A percentile compares a stretch with the other conserved stretches of the same genome.
Evolutionary conservation across 2,888 invertebrate species (phyloP).

Genomic region (Mimumesa dahlbomi): DNA sequence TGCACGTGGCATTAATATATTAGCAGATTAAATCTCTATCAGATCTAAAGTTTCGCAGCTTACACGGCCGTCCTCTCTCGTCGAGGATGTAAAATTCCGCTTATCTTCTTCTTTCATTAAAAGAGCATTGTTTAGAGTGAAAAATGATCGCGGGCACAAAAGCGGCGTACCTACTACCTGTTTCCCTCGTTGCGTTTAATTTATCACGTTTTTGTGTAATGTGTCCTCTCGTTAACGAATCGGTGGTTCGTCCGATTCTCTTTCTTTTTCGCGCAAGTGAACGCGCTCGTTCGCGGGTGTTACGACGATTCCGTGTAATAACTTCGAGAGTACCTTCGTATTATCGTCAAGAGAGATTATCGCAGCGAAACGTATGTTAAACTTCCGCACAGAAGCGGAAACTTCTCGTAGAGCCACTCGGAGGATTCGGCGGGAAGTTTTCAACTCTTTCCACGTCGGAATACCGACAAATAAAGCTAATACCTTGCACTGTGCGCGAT

Average conservation of each 20-base stretch:
- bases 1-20: conserved; percentile 28
- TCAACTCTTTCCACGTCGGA: conserved; percentile 18
- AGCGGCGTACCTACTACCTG: background rate
- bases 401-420: conserved; percentile 1
- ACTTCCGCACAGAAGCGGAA: conserved; percentile 6
- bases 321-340: conserved; percentile 20
- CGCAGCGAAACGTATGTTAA: conserved; percentile 11
- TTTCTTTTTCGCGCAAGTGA: background rate
- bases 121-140: background rate
- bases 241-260: too few species aligned
- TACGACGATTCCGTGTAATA: conserved; percentile 23
- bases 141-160: background rate
- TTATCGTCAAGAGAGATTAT: background rate
- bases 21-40: conserved; percentile 31
- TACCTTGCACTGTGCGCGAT: conserved; percentile 4
- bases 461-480: conserved; percentile 9
- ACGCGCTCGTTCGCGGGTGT: background rate
- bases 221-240: too few species aligned
- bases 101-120: conserved; percentile 19
- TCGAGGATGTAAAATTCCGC: conserved; percentile 1
- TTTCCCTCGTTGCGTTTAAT: too few species aligned
- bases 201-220: too few species aligned
- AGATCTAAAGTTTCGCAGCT: conserved; percentile 18
- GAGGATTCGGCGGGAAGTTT: conserved; percentile 6
- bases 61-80: conserved; percentile 1